phyloP scores from a whole-genome alignment of 2,113 vertebrate species.

The Pomatostomus ruficeps region DNA sequence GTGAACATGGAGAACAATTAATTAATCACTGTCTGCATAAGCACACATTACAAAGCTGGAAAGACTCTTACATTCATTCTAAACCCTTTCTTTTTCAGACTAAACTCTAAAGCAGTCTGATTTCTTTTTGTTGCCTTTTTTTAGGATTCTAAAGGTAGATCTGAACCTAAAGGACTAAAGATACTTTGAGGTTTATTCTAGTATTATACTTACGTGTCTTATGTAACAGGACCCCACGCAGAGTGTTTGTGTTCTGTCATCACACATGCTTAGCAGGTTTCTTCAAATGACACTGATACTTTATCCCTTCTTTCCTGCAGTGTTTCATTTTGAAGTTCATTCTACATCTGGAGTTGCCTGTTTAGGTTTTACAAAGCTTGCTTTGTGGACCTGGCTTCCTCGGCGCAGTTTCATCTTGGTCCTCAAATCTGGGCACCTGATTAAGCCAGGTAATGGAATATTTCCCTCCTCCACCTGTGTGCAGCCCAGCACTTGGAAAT shows the following conservation, averaged over 20 bases:
- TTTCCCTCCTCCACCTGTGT: neutral
- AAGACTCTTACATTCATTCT: neutral
- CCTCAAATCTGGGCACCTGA: fast-evolving
- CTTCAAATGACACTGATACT: neutral
- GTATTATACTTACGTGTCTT: neutral
- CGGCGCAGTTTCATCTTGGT: neutral
- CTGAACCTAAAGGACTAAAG: neutral
- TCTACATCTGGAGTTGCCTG: neutral
- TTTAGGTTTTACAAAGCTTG: neutral
- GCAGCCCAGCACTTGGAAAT: neutral
- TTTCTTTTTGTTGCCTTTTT: neutral
- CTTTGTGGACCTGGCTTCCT: neutral
- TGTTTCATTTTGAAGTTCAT: neutral
- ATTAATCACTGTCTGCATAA: neutral
- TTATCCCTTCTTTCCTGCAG: neutral
- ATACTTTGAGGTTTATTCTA: neutral
- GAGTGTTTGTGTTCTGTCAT: neutral
- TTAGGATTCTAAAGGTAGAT: neutral
- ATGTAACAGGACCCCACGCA: neutral
- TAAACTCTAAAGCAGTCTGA: neutral
- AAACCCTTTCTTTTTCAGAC: neutral
- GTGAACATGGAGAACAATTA: neutral
- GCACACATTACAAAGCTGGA: neutral
- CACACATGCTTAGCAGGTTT: neutral
- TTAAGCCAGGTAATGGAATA: neutral